Conservation (phyloP, 2,797 vertebrate species). For the Darevskia nairensis region DNA sequence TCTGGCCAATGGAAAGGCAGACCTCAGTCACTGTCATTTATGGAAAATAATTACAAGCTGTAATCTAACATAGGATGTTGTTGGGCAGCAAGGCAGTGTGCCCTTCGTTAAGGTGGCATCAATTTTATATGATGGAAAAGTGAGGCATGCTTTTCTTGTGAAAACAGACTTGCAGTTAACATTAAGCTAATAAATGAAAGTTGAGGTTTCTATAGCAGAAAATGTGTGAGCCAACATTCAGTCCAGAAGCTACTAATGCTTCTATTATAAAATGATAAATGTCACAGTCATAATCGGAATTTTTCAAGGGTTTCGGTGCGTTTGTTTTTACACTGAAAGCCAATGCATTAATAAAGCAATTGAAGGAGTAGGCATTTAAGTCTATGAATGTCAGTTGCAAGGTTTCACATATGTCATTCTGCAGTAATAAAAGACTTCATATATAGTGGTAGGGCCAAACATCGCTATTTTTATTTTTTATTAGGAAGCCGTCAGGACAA, state of each 20-base stretch:
- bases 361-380: slow-evolving; percentile 68
- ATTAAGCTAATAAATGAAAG: slow-evolving; percentile 52
- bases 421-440: slow-evolving; percentile 71
- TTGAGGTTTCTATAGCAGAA: slow-evolving; percentile 31
- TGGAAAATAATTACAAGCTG: background rate
- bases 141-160: slow-evolving; percentile 20
- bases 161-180: slow-evolving; percentile 20
- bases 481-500: slow-evolving; percentile 53
- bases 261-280: slow-evolving; percentile 71
- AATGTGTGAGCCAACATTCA: slow-evolving; percentile 48
- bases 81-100: background rate
- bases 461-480: slow-evolving; percentile 70
- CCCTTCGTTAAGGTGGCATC: background rate
- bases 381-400: slow-evolving; percentile 73
- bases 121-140: background rate
- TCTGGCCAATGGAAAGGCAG: too few relatives aligned
- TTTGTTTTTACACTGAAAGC: slow-evolving; percentile 72
- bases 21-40: background rate
- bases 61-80: background rate
- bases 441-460: slow-evolving; percentile 44
- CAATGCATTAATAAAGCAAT: slow-evolving; percentile 75
- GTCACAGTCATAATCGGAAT: slow-evolving; percentile 60
- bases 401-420: slow-evolving; percentile 72
- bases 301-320: slow-evolving; percentile 60
- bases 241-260: slow-evolving; percentile 47